Evolutionary conservation across 2,113 vertebrate genomes (phyloP).

Genomic region (Pipa parva): DNA sequence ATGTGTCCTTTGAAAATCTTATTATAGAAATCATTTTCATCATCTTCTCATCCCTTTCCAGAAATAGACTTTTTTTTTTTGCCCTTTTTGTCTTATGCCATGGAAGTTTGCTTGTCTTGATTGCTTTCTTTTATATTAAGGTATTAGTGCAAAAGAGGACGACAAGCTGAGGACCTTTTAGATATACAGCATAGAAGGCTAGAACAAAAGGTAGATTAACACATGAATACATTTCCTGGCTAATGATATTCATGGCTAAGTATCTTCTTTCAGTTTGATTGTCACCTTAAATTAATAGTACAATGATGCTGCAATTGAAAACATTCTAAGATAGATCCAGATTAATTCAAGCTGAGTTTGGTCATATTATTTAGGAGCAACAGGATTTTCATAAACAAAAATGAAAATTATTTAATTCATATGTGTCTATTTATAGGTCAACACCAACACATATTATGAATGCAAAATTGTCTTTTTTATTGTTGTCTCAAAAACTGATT

Average conservation of each 20-base stretch:
- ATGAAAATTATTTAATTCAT: too few relatives aligned
- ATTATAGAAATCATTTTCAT: conserved; percentile 19
- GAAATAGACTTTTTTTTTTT: conserved; percentile 4
- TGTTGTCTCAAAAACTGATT: too few relatives aligned
- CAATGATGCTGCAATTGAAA: background rate
- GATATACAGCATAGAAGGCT: background rate
- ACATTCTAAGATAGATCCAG: background rate
- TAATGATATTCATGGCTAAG: background rate
- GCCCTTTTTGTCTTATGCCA: background rate
- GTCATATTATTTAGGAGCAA: too few relatives aligned
- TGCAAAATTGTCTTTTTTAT: too few relatives aligned
- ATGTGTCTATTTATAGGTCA: too few relatives aligned
- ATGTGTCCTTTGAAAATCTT: conserved; percentile 12
- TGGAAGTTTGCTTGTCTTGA: background rate
- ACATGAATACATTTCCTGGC: background rate
- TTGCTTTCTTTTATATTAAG: background rate
- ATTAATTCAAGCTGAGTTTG: background rate
- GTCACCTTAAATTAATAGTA: background rate
- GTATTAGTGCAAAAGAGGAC: background rate
- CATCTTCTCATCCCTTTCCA: conserved; percentile 17
- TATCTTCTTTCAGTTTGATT: background rate
- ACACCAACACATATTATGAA: too few relatives aligned
- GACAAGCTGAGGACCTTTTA: background rate
- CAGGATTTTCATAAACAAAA: too few relatives aligned
- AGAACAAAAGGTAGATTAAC: background rate